These are phyloP conservation scores for Carassius carassius DNA, from an alignment of 2,113 vertebrate genomes.

Conservation along the genomic window DNA sequence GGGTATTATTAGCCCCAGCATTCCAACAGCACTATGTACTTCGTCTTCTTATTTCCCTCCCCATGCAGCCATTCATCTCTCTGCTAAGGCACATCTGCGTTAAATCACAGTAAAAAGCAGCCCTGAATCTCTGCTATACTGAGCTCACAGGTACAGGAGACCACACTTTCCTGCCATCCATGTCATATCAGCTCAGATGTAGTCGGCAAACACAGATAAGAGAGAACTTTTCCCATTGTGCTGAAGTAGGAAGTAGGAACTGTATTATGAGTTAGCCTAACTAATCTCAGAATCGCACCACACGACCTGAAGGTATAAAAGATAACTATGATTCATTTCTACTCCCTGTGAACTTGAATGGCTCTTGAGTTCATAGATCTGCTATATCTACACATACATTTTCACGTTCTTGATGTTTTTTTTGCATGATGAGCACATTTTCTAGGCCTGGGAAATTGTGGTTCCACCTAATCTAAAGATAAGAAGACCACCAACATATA, in stretches of 20 bases:
- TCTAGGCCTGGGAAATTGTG: slow-evolving; percentile 2
- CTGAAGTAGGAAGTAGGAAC: background rate
- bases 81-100: slow-evolving; percentile 54
- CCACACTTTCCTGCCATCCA: slow-evolving; percentile 6
- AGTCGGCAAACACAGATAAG: slow-evolving; percentile 35
- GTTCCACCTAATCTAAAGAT: background rate
- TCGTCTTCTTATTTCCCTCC: slow-evolving; percentile 42
- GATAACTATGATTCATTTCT: background rate
- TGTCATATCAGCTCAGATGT: slow-evolving; percentile 13
- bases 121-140: slow-evolving; percentile 12
- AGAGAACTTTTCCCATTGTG: slow-evolving; percentile 35
- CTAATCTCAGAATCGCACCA: background rate
- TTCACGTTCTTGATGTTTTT: background rate
- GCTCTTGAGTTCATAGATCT: background rate
- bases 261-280: background rate
- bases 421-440: background rate
- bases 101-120: slow-evolving; percentile 56
- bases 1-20: slow-evolving; percentile 45
- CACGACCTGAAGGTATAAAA: background rate
- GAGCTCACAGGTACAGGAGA: slow-evolving; percentile 34
- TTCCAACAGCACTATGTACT: slow-evolving; percentile 48
- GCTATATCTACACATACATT: background rate
- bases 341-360: background rate
- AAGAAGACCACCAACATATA: background rate
- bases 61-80: slow-evolving; percentile 51